Evolutionary conservation across 2,888 invertebrate species (phyloP).

Genomic region (Chalcis sispes): DNA sequence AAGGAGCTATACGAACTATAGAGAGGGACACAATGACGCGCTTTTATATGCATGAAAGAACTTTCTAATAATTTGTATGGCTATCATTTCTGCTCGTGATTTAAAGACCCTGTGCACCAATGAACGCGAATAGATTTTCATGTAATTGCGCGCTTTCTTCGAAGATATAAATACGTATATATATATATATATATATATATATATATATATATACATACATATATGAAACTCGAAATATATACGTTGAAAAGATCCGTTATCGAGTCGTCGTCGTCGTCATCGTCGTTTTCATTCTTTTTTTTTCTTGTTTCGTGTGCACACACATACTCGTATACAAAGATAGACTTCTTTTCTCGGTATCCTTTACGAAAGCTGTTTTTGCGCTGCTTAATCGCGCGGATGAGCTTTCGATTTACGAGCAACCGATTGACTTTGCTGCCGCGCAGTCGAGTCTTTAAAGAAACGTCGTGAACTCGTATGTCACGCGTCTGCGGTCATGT

Average conservation of each 20-base stretch:
- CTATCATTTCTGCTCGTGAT: conserved; percentile 53
- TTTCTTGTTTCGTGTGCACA: neutral
- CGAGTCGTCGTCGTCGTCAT: conserved; percentile 19
- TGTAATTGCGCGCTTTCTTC: conserved; percentile 42
- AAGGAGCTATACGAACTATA: neutral
- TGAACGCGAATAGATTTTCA: conserved; percentile 44
- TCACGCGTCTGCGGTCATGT: conserved; percentile 42
- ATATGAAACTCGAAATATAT: neutral
- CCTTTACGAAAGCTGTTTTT: conserved; percentile 49
- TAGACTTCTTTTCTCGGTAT: neutral
- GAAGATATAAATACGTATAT: neutral
- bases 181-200: too few relatives aligned
- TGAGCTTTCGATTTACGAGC: conserved; percentile 57
- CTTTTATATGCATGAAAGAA: conserved; percentile 47
- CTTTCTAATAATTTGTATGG: conserved; percentile 54
- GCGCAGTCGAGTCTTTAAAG: conserved; percentile 25
- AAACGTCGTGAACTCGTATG: conserved; percentile 43
- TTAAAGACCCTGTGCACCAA: conserved; percentile 30
- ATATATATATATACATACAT: neutral
- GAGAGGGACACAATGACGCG: conserved; percentile 37
- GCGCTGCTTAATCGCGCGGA: conserved; percentile 52
- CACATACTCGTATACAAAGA: neutral
- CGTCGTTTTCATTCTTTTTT: neutral
- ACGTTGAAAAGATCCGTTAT: conserved; percentile 37
- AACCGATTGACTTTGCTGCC: conserved; percentile 38